These are phyloP conservation scores for Oncorhynchus clarkii DNA, from an alignment of 2,113 vertebrate species.

Conservation along the genomic window DNA sequence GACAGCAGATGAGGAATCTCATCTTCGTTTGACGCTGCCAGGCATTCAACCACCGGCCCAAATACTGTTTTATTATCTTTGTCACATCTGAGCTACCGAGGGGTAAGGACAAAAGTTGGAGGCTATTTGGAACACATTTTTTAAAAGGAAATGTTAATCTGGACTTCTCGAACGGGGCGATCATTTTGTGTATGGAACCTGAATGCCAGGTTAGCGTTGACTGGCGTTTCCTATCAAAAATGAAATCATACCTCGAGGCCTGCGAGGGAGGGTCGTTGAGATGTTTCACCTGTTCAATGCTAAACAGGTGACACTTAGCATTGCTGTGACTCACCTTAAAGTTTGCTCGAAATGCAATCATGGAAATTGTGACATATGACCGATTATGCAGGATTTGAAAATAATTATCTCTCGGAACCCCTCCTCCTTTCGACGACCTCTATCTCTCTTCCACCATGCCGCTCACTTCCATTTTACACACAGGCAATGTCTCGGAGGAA, in stretches of 20 bases:
- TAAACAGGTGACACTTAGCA: neutral
- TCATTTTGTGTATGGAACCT: conserved; percentile 28
- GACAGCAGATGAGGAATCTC: conserved; percentile 75
- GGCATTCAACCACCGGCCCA: conserved; percentile 58
- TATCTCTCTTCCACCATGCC: neutral
- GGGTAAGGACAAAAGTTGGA: neutral
- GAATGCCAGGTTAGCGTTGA: conserved; percentile 26
- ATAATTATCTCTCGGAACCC: neutral
- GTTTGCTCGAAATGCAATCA: neutral
- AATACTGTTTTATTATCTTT: conserved; percentile 27
- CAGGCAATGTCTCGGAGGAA: conserved; percentile 38
- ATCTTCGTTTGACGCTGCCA: conserved; percentile 72
- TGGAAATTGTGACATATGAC: conserved; percentile 8
- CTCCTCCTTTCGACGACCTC: neutral
- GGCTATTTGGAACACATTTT: conserved; percentile 62
- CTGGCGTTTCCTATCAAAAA: conserved; percentile 19
- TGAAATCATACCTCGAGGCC: neutral
- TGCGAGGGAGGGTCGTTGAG: conserved; percentile 1
- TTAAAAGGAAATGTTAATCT: conserved; percentile 60
- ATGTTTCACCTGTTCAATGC: conserved; percentile 3
- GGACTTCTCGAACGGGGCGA: conserved; percentile 22
- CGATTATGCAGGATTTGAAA: neutral
- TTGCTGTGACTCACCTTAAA: neutral
- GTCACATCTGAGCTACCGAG: conserved; percentile 5
- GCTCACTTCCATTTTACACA: conserved; percentile 31